Conservation (phyloP, 2,888 invertebrate genomes). For the Liodrosophila aerea region DNA sequence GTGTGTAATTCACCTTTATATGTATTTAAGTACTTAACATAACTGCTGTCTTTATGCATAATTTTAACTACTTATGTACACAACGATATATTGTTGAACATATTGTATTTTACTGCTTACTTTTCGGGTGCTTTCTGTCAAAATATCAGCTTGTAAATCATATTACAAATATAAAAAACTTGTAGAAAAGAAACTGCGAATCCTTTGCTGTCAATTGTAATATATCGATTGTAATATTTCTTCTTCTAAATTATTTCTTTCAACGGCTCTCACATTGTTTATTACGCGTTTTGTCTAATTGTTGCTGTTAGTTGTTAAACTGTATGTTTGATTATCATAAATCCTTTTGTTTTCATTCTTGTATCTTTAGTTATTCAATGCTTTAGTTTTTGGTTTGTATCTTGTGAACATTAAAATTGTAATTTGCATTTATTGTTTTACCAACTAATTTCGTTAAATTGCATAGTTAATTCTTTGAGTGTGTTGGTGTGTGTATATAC, state of each 20-base stretch:
- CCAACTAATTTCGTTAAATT: slow-evolving; percentile 50
- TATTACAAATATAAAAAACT: slow-evolving; percentile 40
- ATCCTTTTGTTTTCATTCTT: slow-evolving; percentile 34
- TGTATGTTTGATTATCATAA: slow-evolving; percentile 66
- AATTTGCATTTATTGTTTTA: slow-evolving; percentile 50
- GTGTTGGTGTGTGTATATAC: slow-evolving; percentile 36
- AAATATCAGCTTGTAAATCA: slow-evolving; percentile 23
- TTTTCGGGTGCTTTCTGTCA: slow-evolving; percentile 20
- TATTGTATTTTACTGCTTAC: slow-evolving; percentile 31
- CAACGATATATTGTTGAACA: slow-evolving; percentile 76
- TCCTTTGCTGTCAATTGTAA: slow-evolving; percentile 16
- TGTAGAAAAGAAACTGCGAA: slow-evolving; percentile 22
- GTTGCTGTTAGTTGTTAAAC: slow-evolving; percentile 41
- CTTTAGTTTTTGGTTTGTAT: slow-evolving; percentile 42
- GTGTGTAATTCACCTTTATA: slow-evolving; percentile 59
- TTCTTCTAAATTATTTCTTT: slow-evolving; percentile 51
- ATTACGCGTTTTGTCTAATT: slow-evolving; percentile 51
- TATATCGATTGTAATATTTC: slow-evolving; percentile 45
- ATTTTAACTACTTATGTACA: slow-evolving; percentile 74
- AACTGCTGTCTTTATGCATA: slow-evolving; percentile 56
- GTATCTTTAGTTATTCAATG: slow-evolving; percentile 29
- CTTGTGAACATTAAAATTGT: slow-evolving; percentile 70
- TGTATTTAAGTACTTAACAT: slow-evolving; percentile 60
- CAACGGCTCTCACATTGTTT: slow-evolving; percentile 43
- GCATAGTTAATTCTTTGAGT: slow-evolving; percentile 50